Percentiles rank a stretch among this genome's conserved stretches.
Conservation (phyloP, 2,113 vertebrate species). For the Silurus asotus region DNA sequence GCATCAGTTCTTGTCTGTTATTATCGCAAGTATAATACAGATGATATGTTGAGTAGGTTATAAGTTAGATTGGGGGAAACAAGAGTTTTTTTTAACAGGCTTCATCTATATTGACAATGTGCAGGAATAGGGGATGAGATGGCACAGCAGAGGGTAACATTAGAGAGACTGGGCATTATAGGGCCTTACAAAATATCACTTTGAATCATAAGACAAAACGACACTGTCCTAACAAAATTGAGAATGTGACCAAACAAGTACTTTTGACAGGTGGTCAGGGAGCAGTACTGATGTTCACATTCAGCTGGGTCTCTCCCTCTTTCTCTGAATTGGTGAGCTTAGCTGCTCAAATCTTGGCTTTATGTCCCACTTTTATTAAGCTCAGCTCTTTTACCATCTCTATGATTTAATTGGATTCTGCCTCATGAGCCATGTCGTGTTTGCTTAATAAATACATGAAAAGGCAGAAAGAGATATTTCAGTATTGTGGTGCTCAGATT, state of each 20-base stretch:
- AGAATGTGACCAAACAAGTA: not conserved
- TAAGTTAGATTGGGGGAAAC: not conserved
- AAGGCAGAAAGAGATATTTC: not conserved
- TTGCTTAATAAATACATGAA: not conserved
- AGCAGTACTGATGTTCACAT: not conserved
- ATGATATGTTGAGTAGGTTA: not conserved
- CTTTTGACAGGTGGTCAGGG: not conserved
- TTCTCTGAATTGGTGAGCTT: not conserved
- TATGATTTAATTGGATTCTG: not conserved
- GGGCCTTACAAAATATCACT: not conserved
- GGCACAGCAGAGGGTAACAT: not conserved
- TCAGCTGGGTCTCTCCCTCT: not conserved
- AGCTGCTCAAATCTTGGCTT: not conserved
- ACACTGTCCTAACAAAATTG: not conserved
- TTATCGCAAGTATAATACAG: not conserved
- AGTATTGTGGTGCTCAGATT: not conserved
- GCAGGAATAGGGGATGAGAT: not conserved
- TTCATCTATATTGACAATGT: not conserved
- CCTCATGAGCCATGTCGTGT: not conserved
- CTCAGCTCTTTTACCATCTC: not conserved
- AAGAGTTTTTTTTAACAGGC: not conserved
- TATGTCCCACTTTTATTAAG: not conserved
- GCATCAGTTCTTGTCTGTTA: not conserved
- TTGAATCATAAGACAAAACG: not conserved
- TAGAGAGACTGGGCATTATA: not conserved